Percentiles rank a stretch among this genome's conserved stretches.
These are phyloP conservation scores for Atta cephalotes DNA, from an alignment of 1,140 invertebrate genomes.

Conservation along the genomic window DNA sequence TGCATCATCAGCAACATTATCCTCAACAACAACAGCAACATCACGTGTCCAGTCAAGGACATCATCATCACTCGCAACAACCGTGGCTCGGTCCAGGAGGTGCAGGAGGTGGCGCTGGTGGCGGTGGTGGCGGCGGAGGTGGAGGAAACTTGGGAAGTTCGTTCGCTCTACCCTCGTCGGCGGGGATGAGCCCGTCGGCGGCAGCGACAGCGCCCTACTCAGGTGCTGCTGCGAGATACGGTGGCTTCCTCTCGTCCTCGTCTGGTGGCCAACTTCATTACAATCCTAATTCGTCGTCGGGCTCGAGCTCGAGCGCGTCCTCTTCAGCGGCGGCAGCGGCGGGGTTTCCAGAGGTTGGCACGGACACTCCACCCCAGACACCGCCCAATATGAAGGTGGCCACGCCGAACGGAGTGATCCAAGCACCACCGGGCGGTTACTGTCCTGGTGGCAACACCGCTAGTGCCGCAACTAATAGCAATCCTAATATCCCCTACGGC, in stretches of 20 bases:
- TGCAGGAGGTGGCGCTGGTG: constrained; percentile 72
- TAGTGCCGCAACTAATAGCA: constrained; percentile 75
- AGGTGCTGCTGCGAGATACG: constrained; percentile 83
- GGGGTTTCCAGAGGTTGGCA: constrained; percentile 94
- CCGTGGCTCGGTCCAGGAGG: constrained; percentile 82
- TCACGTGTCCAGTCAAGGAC: constrained; percentile 82
- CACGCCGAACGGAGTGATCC: constrained; percentile 89
- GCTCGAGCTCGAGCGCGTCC: constrained; percentile 82
- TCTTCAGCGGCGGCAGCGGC: constrained; percentile 87
- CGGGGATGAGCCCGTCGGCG: constrained; percentile 85
- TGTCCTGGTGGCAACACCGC: constrained; percentile 84
- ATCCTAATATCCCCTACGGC: constrained; percentile 83
- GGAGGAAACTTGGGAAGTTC: constrained; percentile 80
- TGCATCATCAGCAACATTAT: constrained; percentile 87
- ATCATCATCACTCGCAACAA: constrained; percentile 83
- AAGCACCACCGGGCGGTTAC: constrained; percentile 87
- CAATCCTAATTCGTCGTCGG: constrained; percentile 84
- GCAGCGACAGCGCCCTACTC: constrained; percentile 85
- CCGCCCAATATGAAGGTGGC: constrained; percentile 96
- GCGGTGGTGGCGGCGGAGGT: constrained; percentile 70
- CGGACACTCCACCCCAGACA: constrained; percentile 96
- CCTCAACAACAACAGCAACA: constrained; percentile 80
- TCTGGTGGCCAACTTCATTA: constrained; percentile 85
- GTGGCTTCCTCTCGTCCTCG: constrained; percentile 84
- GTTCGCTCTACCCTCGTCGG: constrained; percentile 85